Conservation (phyloP, 2,797 vertebrate species). For the Aselliscus stoliczkanus region DNA sequence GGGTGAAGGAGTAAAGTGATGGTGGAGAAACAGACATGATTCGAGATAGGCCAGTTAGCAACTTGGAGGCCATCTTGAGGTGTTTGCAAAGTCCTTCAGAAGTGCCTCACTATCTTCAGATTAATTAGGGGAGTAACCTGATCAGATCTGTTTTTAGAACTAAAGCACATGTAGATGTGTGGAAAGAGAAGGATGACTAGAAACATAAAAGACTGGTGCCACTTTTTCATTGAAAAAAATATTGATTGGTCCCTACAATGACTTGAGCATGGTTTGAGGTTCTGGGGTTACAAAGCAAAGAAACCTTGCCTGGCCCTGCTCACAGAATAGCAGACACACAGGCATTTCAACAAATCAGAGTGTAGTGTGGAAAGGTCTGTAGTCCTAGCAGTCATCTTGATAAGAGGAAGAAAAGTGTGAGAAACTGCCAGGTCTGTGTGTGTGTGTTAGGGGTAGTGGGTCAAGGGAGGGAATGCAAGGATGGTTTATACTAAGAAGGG, state of each 20-base stretch:
- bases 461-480: not conserved
- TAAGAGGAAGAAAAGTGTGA: not conserved
- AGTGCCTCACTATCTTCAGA: not conserved
- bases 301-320: not conserved
- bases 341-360: not conserved
- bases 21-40: not conserved
- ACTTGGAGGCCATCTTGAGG: not conserved
- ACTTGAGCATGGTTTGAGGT: not conserved
- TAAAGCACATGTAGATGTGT: not conserved
- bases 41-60: not conserved
- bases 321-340: not conserved
- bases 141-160: not conserved
- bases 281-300: not conserved
- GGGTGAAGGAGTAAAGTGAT: not conserved
- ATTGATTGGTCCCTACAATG: not conserved
- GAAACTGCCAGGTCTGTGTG: not conserved
- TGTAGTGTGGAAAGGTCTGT: not conserved
- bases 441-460: not conserved
- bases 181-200: not conserved
- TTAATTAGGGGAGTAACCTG: not conserved
- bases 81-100: not conserved
- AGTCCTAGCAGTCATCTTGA: not conserved
- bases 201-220: not conserved
- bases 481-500: not conserved
- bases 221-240: not conserved